Conservation (phyloP, 2,797 vertebrate genomes). For the Myripristis jacobus region DNA sequence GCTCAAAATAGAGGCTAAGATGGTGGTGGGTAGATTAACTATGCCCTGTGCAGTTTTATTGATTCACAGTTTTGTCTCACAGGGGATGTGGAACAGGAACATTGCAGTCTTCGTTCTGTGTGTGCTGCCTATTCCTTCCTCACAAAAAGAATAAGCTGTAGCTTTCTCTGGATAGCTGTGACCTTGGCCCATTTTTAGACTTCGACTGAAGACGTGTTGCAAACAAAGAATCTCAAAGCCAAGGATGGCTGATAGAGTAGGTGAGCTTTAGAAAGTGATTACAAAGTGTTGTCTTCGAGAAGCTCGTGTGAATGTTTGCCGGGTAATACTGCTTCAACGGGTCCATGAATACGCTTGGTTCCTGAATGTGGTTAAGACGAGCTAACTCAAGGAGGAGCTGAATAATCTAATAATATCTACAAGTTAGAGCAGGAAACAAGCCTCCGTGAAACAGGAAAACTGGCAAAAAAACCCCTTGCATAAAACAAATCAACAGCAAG, state of each 20-base stretch:
- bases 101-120: constrained; percentile 47
- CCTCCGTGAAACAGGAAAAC: constrained; percentile 49
- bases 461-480: constrained; percentile 61
- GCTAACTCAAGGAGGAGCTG: constrained; percentile 29
- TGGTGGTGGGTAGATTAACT: constrained; percentile 76
- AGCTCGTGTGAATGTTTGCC: constrained; percentile 27
- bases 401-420: constrained; percentile 66
- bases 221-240: constrained; percentile 49
- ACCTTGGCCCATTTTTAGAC: constrained; percentile 71
- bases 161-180: constrained; percentile 58
- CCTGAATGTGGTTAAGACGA: constrained; percentile 40
- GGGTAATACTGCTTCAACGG: constrained; percentile 44
- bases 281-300: constrained; percentile 60
- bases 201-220: constrained; percentile 43
- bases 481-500: constrained; percentile 80
- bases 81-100: constrained; percentile 62
- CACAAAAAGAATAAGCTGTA: constrained; percentile 36
- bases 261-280: constrained; percentile 49
- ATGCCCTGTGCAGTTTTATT: constrained; percentile 68
- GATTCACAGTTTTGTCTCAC: constrained; percentile 68
- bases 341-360: constrained; percentile 36
- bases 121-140: constrained; percentile 35
- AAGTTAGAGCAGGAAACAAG: constrained; percentile 66
- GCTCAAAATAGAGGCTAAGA: constrained; percentile 72
- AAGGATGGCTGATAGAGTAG: constrained; percentile 50